phyloP scores from a whole-genome alignment of 2,113 vertebrate species.

The Microcebus murinus region DNA sequence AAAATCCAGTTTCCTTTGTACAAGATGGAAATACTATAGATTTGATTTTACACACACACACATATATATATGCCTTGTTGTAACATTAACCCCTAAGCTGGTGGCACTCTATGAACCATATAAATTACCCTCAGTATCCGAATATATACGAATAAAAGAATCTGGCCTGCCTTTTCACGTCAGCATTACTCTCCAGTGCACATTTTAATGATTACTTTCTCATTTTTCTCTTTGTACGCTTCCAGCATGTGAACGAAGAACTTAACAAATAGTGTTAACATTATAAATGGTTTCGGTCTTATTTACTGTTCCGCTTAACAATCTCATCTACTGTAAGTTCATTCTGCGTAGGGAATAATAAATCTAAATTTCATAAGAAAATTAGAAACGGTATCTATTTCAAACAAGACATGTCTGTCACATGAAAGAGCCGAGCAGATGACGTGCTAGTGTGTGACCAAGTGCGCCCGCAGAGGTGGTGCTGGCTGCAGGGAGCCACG shows the following conservation, averaged over 20 bases:
- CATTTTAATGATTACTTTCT: not conserved
- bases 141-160: not conserved
- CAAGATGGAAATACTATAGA: not conserved
- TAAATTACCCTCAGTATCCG: not conserved
- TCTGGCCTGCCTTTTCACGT: not conserved
- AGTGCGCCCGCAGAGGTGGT: not conserved
- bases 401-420: not conserved
- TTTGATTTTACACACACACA: not conserved
- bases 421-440: not conserved
- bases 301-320: not conserved
- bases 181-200: not conserved
- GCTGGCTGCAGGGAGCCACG: not conserved
- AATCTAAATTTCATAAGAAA: not conserved
- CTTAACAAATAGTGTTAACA: not conserved
- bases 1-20: not conserved
- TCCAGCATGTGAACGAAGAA: not conserved
- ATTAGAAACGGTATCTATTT: not conserved
- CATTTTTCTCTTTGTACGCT: not conserved
- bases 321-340: not conserved
- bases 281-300: not conserved
- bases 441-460: fast-evolving
- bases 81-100: not conserved
- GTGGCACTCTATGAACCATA: not conserved
- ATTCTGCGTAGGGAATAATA: not conserved
- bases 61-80: not conserved